Evolutionary conservation across 2,797 vertebrate genomes (phyloP).

Genomic region (Silurus lanzhouensis): DNA sequence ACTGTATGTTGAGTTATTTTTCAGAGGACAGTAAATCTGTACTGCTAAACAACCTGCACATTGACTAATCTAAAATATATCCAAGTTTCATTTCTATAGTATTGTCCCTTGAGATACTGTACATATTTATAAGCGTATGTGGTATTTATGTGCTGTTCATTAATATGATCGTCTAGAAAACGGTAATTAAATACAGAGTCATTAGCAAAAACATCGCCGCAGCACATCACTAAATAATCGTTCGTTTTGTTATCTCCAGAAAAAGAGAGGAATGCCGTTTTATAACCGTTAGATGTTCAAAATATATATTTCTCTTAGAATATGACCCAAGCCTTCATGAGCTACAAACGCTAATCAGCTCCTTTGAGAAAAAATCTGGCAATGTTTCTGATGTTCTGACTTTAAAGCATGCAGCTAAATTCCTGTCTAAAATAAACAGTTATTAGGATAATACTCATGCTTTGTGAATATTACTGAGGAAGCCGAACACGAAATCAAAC

Average conservation of each 20-base stretch:
- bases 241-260: neutral
- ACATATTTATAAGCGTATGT: neutral
- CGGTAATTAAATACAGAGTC: neutral
- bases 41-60: too few species aligned
- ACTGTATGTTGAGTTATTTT: too few species aligned
- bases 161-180: neutral
- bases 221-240: neutral
- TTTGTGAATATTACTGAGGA: neutral
- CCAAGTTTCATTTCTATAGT: too few species aligned
- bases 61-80: too few species aligned
- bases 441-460: slow-evolving; percentile 36
- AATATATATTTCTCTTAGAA: slow-evolving; percentile 17
- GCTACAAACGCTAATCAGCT: slow-evolving; percentile 44
- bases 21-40: too few species aligned
- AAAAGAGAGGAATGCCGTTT: neutral
- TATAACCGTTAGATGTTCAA: neutral
- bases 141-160: neutral
- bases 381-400: slow-evolving; percentile 26
- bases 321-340: slow-evolving; percentile 25
- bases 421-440: slow-evolving; percentile 24
- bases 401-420: slow-evolving; percentile 32
- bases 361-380: slow-evolving; percentile 39
- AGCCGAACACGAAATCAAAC: slow-evolving; percentile 11
- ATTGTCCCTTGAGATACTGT: too few species aligned
- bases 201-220: neutral